Base-by-base conservation (phyloP, 2,797 vertebrate genomes). In the Eospalax fontanierii region DNA sequence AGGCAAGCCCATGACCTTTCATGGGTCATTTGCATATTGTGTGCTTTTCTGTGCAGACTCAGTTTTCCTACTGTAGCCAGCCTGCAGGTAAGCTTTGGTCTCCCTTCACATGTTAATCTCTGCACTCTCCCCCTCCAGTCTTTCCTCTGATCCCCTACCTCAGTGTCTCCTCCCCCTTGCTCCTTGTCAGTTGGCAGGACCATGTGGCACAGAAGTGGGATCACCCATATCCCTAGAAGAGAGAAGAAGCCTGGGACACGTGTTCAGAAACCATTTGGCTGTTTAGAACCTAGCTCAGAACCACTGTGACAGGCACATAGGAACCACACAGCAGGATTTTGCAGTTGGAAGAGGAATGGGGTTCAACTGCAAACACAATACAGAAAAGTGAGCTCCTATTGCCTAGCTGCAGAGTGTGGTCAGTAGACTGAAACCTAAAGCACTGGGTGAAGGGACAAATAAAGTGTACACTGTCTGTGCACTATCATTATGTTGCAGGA, bases 281-380 rank as follows among this genome's bases (percentile, higher is more conserved):
- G 38, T 35, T 80, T 4, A 10, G 50, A 54, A 54, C 50, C 50
- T 54, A 54, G 50, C 11, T 54, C 8, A 54, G 50, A 54, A 54
- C 66, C 66, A 12, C 8, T 0, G 30, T 38, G 8, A 12, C 46
- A 28, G 22, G 22, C 21, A 11, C 33, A 12, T 28, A 22, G 38
- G 43, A 10, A 1, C n/a, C 14, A 6, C 4, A 14, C 38, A 5
- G 16, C 33, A 1, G 35, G 40, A 19, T 7, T 12, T n/a, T 21
- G 28, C 28, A 24, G 19, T 70, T 6, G 24, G 35, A 6, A 4
- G 43, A 3, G 50, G 50, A 75, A 26, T 16, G 14, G 1, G 16
- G 8, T 6, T 61, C 33, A n/a, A 10, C 18, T 68, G 38, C 38
- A 24, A 65, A 65, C 7, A 40, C 26, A 66, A 2, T 6, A 28